phyloP scores from a whole-genome alignment of 1,140 invertebrate species.

The Battus philenor region DNA sequence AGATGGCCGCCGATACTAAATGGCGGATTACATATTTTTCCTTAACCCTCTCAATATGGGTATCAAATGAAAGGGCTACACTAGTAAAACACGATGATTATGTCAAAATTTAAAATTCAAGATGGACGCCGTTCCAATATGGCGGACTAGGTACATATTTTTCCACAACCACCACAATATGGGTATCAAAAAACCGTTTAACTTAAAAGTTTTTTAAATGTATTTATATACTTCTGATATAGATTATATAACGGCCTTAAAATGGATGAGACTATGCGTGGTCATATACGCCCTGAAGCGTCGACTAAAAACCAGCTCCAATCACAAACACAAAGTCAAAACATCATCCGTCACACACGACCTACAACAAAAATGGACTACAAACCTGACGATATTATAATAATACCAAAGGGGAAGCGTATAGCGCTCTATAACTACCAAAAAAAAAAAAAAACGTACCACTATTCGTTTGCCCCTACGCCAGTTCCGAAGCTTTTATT shows the following conservation, averaged over 20 bases:
- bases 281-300: slow-evolving; percentile 11
- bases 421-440: slow-evolving; percentile 22
- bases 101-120: no score
- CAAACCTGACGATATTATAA: slow-evolving; percentile 68
- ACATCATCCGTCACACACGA: slow-evolving; percentile 54
- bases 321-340: slow-evolving; percentile 28
- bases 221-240: no score
- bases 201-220: no score
- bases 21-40: no score
- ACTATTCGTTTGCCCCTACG: slow-evolving; percentile 43
- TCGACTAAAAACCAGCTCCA: slow-evolving; percentile 1
- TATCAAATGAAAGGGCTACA: no score
- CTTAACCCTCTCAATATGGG: no score
- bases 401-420: slow-evolving; percentile 48
- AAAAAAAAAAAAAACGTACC: slow-evolving; percentile 44
- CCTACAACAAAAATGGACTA: slow-evolving; percentile 44
- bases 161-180: no score
- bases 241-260: slow-evolving; percentile 5
- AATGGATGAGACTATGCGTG: slow-evolving; percentile 1
- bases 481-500: slow-evolving; percentile 47
- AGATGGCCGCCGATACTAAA: no score
- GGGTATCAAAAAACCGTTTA: no score
- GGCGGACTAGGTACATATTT: no score
- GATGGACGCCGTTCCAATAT: no score
- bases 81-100: no score